Percentiles rank a stretch among this genome's conserved stretches.
Conservation (phyloP, 1,140 invertebrate species). For the Pogonus chalceus region DNA sequence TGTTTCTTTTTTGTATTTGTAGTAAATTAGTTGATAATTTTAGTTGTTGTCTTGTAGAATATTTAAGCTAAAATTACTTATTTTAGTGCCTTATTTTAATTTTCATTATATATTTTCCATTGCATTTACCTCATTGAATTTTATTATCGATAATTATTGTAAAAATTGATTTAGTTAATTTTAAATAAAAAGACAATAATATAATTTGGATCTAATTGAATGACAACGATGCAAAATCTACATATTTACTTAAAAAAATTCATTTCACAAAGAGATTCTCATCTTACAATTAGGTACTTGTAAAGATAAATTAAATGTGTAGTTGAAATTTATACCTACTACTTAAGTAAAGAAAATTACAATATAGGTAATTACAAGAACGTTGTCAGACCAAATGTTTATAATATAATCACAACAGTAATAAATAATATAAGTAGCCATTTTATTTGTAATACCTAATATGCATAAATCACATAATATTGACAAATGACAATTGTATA, state of each 20-base stretch:
- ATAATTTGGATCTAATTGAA: not conserved
- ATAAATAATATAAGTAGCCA: too few relatives aligned
- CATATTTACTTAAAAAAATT: not conserved
- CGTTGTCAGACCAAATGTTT: conserved; percentile 1
- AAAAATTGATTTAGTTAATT: too few relatives aligned
- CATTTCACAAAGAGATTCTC: not conserved
- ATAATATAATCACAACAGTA: not conserved
- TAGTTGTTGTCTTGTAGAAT: too few relatives aligned
- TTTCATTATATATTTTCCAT: too few relatives aligned
- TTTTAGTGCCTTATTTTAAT: too few relatives aligned
- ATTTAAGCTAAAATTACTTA: too few relatives aligned
- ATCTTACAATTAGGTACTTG: not conserved
- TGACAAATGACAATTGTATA: not conserved
- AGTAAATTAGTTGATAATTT: too few relatives aligned
- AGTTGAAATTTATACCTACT: too few relatives aligned
- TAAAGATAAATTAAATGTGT: not conserved
- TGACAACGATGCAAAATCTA: conserved; percentile 7
- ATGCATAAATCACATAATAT: not conserved
- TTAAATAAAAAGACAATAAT: conserved; percentile 1
- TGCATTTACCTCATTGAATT: too few relatives aligned
- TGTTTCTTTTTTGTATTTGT: too few relatives aligned
- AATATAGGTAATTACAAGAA: not conserved
- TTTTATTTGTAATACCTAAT: too few relatives aligned
- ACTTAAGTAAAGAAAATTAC: not conserved
- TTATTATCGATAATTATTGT: too few relatives aligned